Conservation (phyloP, 1,140 invertebrate species). For the Monochamus saltuarius region DNA sequence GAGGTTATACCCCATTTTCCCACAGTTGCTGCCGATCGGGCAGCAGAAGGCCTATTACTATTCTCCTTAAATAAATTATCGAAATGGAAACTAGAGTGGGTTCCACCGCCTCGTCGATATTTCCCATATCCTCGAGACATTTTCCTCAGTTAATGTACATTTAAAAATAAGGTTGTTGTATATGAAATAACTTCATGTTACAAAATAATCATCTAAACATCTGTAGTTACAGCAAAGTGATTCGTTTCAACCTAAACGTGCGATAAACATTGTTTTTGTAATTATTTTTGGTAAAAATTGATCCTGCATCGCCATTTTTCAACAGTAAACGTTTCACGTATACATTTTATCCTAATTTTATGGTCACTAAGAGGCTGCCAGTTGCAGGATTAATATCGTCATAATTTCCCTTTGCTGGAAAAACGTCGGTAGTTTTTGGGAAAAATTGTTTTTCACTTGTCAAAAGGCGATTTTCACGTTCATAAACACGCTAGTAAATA, state of each 20-base stretch:
- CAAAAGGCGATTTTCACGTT: slow-evolving; percentile 39
- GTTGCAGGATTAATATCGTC: neutral
- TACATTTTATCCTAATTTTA: slow-evolving; percentile 3
- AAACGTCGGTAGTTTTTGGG: neutral
- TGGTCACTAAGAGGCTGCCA: neutral
- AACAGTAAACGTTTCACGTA: slow-evolving; percentile 1
- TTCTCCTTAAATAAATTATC: slow-evolving; percentile 82
- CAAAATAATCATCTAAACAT: neutral
- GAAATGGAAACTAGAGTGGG: slow-evolving; percentile 67
- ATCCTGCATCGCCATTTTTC: slow-evolving; percentile 24
- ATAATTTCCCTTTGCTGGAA: neutral
- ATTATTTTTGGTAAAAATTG: slow-evolving; percentile 18
- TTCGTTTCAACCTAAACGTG: neutral
- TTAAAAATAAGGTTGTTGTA: neutral
- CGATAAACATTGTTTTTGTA: slow-evolving; percentile 6
- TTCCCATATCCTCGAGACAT: slow-evolving; percentile 62
- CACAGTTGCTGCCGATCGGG: slow-evolving; percentile 83
- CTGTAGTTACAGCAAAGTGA: neutral
- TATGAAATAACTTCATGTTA: slow-evolving; percentile 1
- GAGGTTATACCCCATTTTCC: slow-evolving; percentile 93
- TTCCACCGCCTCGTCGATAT: slow-evolving; percentile 57
- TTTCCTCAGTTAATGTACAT: slow-evolving; percentile 1
- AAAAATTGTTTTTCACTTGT: slow-evolving; percentile 33
- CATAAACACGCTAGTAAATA: slow-evolving; percentile 46
- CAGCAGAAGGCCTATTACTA: slow-evolving; percentile 82